These are phyloP conservation scores for Apotomis betuletana DNA, from an alignment of 2,888 invertebrate genomes.

Conservation along the genomic window DNA sequence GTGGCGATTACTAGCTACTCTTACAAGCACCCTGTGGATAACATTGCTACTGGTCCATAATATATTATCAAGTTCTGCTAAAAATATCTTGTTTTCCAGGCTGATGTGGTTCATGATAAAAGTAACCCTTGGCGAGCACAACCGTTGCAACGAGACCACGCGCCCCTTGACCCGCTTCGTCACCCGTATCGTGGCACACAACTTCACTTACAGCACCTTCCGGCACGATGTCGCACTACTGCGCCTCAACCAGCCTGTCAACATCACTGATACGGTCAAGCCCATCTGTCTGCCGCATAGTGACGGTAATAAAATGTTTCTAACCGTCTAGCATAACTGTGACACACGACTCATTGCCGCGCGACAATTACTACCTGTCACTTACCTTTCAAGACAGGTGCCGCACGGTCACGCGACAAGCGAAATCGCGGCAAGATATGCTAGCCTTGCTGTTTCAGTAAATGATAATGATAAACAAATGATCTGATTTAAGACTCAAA, in stretches of 20 bases:
- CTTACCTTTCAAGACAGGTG: too few species aligned
- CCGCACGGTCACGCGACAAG: too few species aligned
- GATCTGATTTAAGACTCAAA: too few species aligned
- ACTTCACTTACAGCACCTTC: conserved; percentile 92
- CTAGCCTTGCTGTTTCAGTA: too few species aligned
- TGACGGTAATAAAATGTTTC: conserved; percentile 74
- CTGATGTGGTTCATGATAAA: conserved; percentile 97
- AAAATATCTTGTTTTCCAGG: conserved; percentile 69
- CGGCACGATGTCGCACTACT: conserved; percentile 93
- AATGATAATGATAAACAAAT: too few species aligned
- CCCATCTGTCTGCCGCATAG: conserved; percentile 91
- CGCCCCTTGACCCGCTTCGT: conserved; percentile 90
- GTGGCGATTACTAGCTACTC: too few species aligned
- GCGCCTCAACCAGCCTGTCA: conserved; percentile 89
- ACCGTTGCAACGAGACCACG: conserved; percentile 88
- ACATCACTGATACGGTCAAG: conserved; percentile 89
- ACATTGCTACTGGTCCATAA: too few species aligned
- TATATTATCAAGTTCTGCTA: background rate
- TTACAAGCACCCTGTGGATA: too few species aligned
- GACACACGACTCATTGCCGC: too few species aligned
- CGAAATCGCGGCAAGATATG: too few species aligned
- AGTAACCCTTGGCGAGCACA: conserved; percentile 93
- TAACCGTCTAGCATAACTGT: too few species aligned
- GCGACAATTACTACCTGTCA: too few species aligned
- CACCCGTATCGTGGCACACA: conserved; percentile 87